Evolutionary conservation across 2,888 invertebrate genomes (phyloP).

Genomic region (Dioctria linearis): DNA sequence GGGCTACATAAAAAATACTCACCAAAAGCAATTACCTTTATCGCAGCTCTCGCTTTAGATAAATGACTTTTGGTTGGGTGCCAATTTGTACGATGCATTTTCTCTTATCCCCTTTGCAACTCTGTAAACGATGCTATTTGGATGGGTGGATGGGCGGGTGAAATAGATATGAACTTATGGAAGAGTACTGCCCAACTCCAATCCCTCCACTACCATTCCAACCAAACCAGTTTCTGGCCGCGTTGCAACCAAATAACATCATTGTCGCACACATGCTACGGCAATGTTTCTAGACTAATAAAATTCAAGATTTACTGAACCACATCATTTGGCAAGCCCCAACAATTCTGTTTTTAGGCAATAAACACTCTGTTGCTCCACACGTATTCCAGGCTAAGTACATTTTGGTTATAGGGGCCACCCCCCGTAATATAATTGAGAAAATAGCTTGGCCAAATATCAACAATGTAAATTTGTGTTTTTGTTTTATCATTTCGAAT

Average conservation of each 20-base stretch:
- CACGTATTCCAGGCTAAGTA: conserved; percentile 11
- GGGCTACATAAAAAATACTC: conserved; percentile 47
- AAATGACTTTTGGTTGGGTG: conserved; percentile 49
- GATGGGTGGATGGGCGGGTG: conserved; percentile 13
- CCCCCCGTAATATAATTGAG: background rate
- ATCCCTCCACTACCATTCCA: background rate
- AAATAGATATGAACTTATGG: background rate
- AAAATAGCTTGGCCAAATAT: background rate
- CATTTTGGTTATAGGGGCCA: background rate
- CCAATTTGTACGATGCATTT: conserved; percentile 47
- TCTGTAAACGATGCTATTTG: conserved; percentile 28
- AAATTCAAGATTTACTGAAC: conserved; percentile 47
- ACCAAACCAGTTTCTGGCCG: conserved; percentile 1
- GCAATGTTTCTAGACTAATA: conserved; percentile 37
- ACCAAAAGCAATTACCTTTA: conserved; percentile 52
- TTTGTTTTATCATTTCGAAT: no score
- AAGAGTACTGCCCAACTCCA: no score
- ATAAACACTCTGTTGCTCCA: conserved; percentile 52
- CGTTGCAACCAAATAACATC: conserved; percentile 22
- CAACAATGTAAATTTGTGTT: background rate
- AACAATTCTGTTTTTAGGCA: conserved; percentile 44
- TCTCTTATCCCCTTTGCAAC: conserved; percentile 25
- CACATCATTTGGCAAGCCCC: conserved; percentile 48
- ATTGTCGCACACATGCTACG: conserved; percentile 28
- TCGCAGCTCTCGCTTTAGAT: conserved; percentile 50